Base-by-base conservation (phyloP, 1,140 invertebrate genomes). In the Lepeophtheirus salmonis region DNA sequence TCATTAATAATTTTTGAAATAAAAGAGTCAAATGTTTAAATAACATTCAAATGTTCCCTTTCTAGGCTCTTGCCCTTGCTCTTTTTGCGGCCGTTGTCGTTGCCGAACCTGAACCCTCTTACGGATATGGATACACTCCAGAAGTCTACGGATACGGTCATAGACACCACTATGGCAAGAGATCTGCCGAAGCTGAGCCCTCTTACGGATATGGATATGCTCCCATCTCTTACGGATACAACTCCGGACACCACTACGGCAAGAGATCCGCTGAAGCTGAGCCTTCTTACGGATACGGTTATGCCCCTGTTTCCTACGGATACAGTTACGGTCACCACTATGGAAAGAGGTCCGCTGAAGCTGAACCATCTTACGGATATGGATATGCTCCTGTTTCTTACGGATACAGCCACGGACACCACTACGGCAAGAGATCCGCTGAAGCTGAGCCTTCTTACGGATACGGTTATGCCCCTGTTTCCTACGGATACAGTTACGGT, bases 381-480 rank as follows among this genome's bases (percentile, higher is more conserved):
- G 50, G 50, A 16, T 52, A 52, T 22, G 50, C n/a, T 22, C 21
- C n/a, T 16, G 30, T 41, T 41, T 10, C 50, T 22, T 16, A 52
- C 21, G 50, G n/a, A 18, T 52, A 52, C 20, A 16, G 50, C 6
- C 16, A 52, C 50, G 50, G 50, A 16, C 50, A 52, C 21, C n/a
- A 16, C 21, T 52, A 52, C 50, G 50, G 50, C 21, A 54, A 54
- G 52, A 14, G 52, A 54, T 54, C 52, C 21, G 52, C 52, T 54
- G 52, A 54, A 2, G 52, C 52, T 23, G 52, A 54, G 52, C 52
- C 52, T 24, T 20, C 18, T 21, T 52, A 52, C 50, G 50, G 50
- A 18, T 41, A 41, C 30, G n/a, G n/a, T n/a, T n/a, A n/a, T n/a
- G 30, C 30, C n/a, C 30, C 30, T n/a, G 30, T 41, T n/a, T 6